phyloP scores from a whole-genome alignment of 2,113 vertebrate species.

The Rattus rattus region DNA sequence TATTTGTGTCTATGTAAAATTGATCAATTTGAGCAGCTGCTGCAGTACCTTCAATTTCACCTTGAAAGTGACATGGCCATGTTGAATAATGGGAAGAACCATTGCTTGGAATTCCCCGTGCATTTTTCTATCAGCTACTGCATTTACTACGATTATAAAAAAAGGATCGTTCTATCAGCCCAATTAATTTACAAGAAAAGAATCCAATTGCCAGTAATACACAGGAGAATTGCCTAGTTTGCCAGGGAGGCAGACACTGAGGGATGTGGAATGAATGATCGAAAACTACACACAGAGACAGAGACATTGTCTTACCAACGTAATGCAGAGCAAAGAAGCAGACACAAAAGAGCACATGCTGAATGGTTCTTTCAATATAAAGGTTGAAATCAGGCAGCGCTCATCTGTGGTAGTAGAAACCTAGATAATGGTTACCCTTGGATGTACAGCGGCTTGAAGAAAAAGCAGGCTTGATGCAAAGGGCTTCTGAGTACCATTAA shows the following conservation, averaged over 20 bases:
- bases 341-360: constrained; percentile 34
- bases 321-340: constrained; percentile 46
- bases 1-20: constrained; percentile 53
- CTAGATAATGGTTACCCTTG: constrained; percentile 23
- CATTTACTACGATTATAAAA: constrained; percentile 60
- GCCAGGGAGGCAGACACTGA: constrained; percentile 1
- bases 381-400: constrained; percentile 45
- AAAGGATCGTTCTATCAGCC: constrained; percentile 54
- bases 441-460: not conserved
- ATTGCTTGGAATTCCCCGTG: constrained; percentile 44
- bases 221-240: constrained; percentile 45
- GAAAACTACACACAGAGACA: not conserved
- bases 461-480: not conserved
- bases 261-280: constrained; percentile 35
- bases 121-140: constrained; percentile 55
- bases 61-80: constrained; percentile 68
- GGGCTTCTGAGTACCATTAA: not conserved
- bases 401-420: constrained; percentile 9
- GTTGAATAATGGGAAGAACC: constrained; percentile 63
- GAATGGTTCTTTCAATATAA: constrained; percentile 50
- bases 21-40: constrained; percentile 45
- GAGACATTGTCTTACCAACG: constrained; percentile 31
- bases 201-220: constrained; percentile 65
- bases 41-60: constrained; percentile 59
- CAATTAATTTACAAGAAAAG: constrained; percentile 69